Evolutionary conservation across 2,113 vertebrate genomes (phyloP), one percentile per base, ranked within the genome.

Genomic region (Psittacula cyanocephala): DNA sequence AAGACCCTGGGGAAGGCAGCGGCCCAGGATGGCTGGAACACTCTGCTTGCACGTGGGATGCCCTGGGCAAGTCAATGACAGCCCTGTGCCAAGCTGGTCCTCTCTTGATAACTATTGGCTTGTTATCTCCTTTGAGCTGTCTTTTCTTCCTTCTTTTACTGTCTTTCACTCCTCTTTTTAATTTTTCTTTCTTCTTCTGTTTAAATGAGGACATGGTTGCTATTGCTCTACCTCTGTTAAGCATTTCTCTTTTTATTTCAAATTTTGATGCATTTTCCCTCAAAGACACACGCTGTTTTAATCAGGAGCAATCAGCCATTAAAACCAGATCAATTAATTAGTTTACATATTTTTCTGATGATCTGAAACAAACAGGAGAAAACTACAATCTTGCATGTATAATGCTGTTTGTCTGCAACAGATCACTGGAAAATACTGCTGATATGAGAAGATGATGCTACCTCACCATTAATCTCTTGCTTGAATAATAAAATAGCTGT

Each of bases 301-400:
- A 90, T 79, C 57, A 72, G 88, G 33, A 80, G 82, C 79, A 90
- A 79, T 87, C 81, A 95, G 37, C n/a, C 63, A 72, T 75, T 75
- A 85, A 94, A 89, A 22, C 41, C 44, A 79, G 50, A 79, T 89
- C 88, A 85, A 91, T 89, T 75, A 75, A 92, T 75, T 53, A 74
- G 60, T 86, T 92, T 64, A 39, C 0, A 1, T 65, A 44, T 77
- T 95, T 94, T 87, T 90, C 82, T 82, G 89, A 82, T 57, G 53
- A 79, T 71, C 47, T 76, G 75, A 95, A 93, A 57, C 0, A 4
- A 76, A 46, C 25, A 75, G 70, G 60, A 85, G 75, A 81, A 81
- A 93, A 57, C n/a, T 37, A 69, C 41, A 47, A 33, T 68, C 75
- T 72, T 76, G 62, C 57, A 68, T 72, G 84, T 81, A 43, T 59